These are phyloP conservation scores for Ficedula albicollis DNA, from an alignment of 2,797 vertebrate genomes.

Conservation along the genomic window DNA sequence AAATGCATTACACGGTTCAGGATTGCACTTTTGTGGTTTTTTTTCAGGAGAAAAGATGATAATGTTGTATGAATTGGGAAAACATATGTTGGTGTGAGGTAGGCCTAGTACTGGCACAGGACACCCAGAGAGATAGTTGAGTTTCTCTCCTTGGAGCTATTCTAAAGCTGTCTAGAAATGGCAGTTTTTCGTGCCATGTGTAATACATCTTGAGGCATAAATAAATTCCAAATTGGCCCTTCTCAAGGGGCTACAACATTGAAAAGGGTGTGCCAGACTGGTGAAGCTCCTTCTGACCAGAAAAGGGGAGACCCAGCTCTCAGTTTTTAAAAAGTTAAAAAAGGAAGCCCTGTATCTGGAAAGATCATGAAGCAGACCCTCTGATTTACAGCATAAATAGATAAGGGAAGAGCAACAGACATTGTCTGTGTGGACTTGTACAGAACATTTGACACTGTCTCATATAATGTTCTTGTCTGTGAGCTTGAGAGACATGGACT, in stretches of 20 bases:
- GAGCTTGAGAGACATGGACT: background rate
- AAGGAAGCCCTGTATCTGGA: background rate
- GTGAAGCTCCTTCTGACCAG: background rate
- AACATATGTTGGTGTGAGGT: background rate
- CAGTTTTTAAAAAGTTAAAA: background rate
- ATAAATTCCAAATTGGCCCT: background rate
- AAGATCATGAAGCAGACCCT: background rate
- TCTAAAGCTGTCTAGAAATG: background rate
- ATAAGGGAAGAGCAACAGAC: accelerated
- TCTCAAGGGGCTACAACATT: too few relatives aligned
- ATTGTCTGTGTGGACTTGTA: background rate
- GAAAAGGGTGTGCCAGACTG: background rate
- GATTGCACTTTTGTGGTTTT: background rate
- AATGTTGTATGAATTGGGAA: background rate
- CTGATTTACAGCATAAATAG: background rate
- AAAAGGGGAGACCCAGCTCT: background rate
- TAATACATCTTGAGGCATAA: background rate
- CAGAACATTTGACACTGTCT: background rate
- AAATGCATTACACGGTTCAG: background rate
- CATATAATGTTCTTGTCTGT: background rate
- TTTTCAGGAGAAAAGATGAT: background rate
- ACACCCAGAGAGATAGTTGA: too few relatives aligned
- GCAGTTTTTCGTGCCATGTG: background rate
- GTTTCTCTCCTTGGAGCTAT: background rate
- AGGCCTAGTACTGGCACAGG: background rate